Conservation (phyloP, 2,888 invertebrate species). For the Parnassius smintheus region DNA sequence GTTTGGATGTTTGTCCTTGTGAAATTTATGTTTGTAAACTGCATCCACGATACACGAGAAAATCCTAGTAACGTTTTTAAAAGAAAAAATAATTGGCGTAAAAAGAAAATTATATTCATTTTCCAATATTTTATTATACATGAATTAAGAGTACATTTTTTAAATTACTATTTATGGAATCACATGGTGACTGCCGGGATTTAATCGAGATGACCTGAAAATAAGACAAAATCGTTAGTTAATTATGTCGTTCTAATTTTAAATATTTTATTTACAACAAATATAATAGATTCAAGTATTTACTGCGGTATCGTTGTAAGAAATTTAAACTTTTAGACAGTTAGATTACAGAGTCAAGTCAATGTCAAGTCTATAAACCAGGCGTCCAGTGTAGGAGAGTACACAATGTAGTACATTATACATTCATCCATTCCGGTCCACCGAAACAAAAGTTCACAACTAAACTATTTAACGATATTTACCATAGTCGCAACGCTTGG, state of each 20-base stretch:
- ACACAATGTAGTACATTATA: not conserved
- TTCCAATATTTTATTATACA: conserved; percentile 5
- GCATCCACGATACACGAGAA: no score
- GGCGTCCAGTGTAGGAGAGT: not conserved
- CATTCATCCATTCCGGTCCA: no score
- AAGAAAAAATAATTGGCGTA: no score
- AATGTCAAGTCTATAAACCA: no score
- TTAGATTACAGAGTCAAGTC: no score
- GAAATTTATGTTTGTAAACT: no score
- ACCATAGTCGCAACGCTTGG: no score
- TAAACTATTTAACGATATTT: no score
- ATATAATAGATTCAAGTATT: not conserved
- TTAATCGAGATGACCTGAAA: conserved; percentile 4
- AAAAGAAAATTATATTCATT: conserved; percentile 4
- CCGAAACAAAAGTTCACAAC: no score
- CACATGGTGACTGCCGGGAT: not conserved
- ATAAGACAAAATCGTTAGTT: not conserved
- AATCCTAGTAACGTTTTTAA: no score
- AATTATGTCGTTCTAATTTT: not conserved
- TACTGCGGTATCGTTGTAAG: not conserved
- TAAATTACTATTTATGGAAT: not conserved
- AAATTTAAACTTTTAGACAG: no score
- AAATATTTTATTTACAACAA: not conserved
- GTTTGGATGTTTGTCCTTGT: no score
- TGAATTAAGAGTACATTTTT: conserved; percentile 3